Base-by-base conservation (phyloP, 2,113 vertebrate species). In the Alexandromys fortis region DNA sequence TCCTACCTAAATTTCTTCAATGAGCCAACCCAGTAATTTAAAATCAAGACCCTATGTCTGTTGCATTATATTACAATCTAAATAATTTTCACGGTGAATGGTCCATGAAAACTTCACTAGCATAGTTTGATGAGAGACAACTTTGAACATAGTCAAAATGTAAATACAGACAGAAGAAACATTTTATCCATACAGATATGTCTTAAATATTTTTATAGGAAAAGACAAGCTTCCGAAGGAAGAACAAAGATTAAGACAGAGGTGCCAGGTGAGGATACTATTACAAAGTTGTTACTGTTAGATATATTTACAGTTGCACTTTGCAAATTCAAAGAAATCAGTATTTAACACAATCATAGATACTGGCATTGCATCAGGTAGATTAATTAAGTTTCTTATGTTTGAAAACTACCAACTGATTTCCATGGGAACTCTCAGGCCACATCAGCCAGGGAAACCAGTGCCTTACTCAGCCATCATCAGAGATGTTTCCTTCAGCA, bases 81-180 rank as follows among this genome's bases (percentile, higher is more conserved):
- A 13, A 6, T 33, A 5, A 45, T 21, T 68, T 94, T 86, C 30
- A 35, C 4, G 30, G 6, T 94, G 26, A 94, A 45, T 77, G 96
- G 73, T 86, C 35, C 52, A 30, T 78, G 49, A 89, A 95, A 85
- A 30, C 90, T 86, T 96, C 11, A 47, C 67, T 83, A 76, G 42
- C 42, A 91, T 47, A 86, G 55, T 22, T 58, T 79, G 89, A 63
- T 13, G 68, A 28, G 0, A 91, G n/a, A 13, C 35, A 38, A 38
- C 3, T 81, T 94, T 55, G 8, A 81, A 81, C 30, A 70, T 17
- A 38, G 14, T 7, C 70, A 95, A 76, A 90, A 76, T 72, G 35
- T 10, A 92, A 85, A 91, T 58, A 63, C 13, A 5, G 6, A 10
- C 35, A 76, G 35, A 95, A 81, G 3, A 83, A 86, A 52, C 42